phyloP scores from a whole-genome alignment of 2,888 invertebrate genomes.

The Microplitis deprimator region DNA sequence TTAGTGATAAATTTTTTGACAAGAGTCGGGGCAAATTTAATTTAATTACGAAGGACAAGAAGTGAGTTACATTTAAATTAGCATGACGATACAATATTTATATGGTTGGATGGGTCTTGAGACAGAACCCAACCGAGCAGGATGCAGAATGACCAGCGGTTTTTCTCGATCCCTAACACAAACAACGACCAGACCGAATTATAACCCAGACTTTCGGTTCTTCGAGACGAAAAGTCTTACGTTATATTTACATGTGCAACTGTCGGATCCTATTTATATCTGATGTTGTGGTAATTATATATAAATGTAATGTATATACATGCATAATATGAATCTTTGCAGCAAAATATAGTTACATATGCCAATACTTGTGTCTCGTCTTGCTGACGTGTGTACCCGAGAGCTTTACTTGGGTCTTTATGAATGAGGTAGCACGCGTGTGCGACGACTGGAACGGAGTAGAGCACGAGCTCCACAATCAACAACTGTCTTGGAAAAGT shows the following conservation, averaged over 20 bases:
- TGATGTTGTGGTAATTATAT: not conserved
- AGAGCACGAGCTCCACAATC: constrained; percentile 49
- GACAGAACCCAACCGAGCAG: constrained; percentile 21
- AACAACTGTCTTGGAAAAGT: constrained; percentile 56
- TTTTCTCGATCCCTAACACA: constrained; percentile 11
- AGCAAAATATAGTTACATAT: not conserved
- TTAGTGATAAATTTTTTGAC: too few species aligned
- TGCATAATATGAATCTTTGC: constrained; percentile 13
- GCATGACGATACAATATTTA: constrained; percentile 26
- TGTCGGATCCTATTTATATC: constrained; percentile 16
- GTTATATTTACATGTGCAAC: constrained; percentile 15
- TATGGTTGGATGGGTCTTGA: constrained; percentile 23
- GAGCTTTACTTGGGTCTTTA: constrained; percentile 51
- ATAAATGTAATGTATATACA: not conserved
- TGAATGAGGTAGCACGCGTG: constrained; percentile 66
- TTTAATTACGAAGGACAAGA: not conserved
- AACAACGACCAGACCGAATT: constrained; percentile 9
- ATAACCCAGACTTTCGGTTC: not conserved
- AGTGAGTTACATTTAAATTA: constrained; percentile 3
- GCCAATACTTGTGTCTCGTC: constrained; percentile 38
- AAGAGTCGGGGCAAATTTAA: too few species aligned
- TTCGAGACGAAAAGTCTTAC: not conserved
- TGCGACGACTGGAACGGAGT: constrained; percentile 61
- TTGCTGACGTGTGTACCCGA: constrained; percentile 33
- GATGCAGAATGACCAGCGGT: constrained; percentile 30